phyloP scores from a whole-genome alignment of 2,113 vertebrate genomes.

The human (Homo sapiens) region DNA sequence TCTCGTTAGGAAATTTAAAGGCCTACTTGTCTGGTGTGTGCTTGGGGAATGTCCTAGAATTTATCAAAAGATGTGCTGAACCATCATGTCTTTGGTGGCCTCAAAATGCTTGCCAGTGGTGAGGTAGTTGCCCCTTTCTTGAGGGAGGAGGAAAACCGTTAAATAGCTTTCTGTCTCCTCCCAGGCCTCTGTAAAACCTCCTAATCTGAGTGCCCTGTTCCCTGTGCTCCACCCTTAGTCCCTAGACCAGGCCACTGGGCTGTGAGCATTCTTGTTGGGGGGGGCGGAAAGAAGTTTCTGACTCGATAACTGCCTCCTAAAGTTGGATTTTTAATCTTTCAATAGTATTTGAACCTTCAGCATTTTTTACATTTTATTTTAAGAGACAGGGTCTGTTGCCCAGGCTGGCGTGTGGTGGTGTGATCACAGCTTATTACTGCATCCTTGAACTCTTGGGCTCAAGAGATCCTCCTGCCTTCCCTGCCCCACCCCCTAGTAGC shows the following conservation, averaged over 20 bases:
- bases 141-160: constrained; percentile 65
- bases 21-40: constrained; percentile 77
- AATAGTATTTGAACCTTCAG: background rate
- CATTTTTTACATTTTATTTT: background rate
- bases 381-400: no score
- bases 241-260: background rate
- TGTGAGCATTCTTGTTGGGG: background rate
- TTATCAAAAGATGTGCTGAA: constrained; percentile 74
- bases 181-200: background rate
- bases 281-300: background rate
- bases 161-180: background rate
- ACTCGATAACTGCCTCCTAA: background rate
- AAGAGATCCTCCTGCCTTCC: no score
- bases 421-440: no score
- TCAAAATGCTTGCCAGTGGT: constrained; percentile 76
- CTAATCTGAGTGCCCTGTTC: no score
- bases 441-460: no score
- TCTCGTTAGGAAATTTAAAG: constrained; percentile 76
- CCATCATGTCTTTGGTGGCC: constrained; percentile 72
- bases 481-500: no score
- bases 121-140: constrained; percentile 73
- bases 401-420: no score
- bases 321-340: background rate
- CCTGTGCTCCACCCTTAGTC: no score
- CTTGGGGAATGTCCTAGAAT: constrained; percentile 71